These are phyloP conservation scores for Calephelis virginiensis DNA, from an alignment of 1,140 invertebrate genomes.

Conservation along the genomic window DNA sequence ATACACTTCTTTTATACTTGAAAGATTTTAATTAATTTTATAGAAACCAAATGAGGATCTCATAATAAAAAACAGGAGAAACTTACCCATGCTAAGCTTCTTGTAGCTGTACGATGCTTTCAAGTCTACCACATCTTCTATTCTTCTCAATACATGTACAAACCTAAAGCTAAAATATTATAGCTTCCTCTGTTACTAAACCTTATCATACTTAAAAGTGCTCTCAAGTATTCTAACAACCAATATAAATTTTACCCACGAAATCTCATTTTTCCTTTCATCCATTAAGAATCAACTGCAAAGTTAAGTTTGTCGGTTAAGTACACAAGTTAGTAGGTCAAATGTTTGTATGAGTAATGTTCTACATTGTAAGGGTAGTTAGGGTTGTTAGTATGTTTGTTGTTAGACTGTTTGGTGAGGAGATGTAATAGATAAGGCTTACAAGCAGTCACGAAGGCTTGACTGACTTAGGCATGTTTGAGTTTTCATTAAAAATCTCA, in stretches of 20 bases:
- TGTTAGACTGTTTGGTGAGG: background rate
- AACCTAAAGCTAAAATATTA: background rate
- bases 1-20: too few relatives aligned
- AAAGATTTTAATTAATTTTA: too few relatives aligned
- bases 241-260: background rate
- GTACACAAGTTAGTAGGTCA: conserved; percentile 11
- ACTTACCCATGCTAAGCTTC: too few relatives aligned
- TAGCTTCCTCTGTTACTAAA: background rate
- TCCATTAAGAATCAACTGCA: background rate
- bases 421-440: background rate
- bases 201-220: background rate
- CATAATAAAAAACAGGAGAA: too few relatives aligned
- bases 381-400: conserved; percentile 8
- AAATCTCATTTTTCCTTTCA: conserved; percentile 7
- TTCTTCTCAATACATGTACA: too few relatives aligned
- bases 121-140: too few relatives aligned
- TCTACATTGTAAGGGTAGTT: conserved; percentile 20
- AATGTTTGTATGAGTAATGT: conserved; percentile 16
- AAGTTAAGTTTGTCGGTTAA: conserved; percentile 17
- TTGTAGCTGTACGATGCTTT: too few relatives aligned
- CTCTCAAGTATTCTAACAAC: conserved; percentile 6
- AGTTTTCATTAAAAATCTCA: background rate
- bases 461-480: conserved; percentile 5
- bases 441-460: background rate
- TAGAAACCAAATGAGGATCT: too few relatives aligned